Conservation (phyloP, 2,113 vertebrate genomes). For the Ceratotherium simum region DNA sequence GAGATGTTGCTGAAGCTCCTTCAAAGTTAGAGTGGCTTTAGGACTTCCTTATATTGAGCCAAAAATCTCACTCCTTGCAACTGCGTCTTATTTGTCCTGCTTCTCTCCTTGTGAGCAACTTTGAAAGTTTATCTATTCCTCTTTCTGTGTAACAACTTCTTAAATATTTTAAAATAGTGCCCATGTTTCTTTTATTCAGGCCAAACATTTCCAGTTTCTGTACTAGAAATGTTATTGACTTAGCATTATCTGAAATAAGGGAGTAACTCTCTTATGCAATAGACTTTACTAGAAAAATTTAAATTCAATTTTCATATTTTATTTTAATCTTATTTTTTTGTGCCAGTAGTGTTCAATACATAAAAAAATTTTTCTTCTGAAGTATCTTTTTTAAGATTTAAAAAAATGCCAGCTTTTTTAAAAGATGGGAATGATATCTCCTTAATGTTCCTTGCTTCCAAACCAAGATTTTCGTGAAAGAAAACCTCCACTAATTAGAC, state of each 20-base stretch:
- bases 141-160: background rate
- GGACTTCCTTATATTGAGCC: background rate
- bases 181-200: slow-evolving; percentile 8
- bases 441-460: background rate
- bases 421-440: background rate
- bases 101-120: background rate
- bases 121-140: background rate
- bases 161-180: slow-evolving; percentile 25
- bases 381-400: slow-evolving; percentile 23
- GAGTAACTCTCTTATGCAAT: slow-evolving; percentile 17
- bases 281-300: slow-evolving; percentile 15
- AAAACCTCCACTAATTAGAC: background rate
- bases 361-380: background rate
- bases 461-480: slow-evolving; percentile 27
- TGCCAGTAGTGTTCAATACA: background rate
- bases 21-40: background rate
- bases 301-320: slow-evolving; percentile 47
- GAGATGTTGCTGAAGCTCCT: background rate
- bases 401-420: background rate
- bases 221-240: background rate
- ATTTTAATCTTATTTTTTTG: slow-evolving; percentile 46
- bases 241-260: slow-evolving; percentile 31
- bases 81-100: background rate
- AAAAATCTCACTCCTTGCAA: background rate
- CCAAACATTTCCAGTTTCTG: slow-evolving; percentile 12